Percentiles rank a stretch among this genome's conserved stretches.
Conservation (phyloP, 2,797 vertebrate genomes). For the Salmo trutta region DNA sequence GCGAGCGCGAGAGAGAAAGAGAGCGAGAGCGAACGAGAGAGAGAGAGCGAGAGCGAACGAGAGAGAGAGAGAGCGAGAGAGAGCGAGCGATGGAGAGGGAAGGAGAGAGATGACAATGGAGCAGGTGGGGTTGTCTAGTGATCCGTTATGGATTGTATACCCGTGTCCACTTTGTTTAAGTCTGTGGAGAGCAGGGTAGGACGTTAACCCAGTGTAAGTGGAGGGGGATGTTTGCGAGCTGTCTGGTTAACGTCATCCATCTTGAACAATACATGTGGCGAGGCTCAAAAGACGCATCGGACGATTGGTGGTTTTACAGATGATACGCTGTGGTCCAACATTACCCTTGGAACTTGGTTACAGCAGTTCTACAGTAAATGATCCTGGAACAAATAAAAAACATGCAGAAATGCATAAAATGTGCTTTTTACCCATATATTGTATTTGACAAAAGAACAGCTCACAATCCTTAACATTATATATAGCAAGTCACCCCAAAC, state of each 20-base stretch:
- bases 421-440: background rate
- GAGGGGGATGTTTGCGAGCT: constrained; percentile 41
- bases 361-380: constrained; percentile 57
- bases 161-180: constrained; percentile 39
- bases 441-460: background rate
- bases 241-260: constrained; percentile 54
- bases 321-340: constrained; percentile 31
- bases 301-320: constrained; percentile 57
- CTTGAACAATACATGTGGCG: constrained; percentile 39
- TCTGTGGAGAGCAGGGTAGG: constrained; percentile 34
- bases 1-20: too few relatives aligned
- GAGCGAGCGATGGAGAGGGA: constrained; percentile 12
- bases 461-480: constrained; percentile 16
- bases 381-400: constrained; percentile 41
- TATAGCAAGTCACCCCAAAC: constrained; percentile 40
- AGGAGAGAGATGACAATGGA: constrained; percentile 24
- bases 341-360: constrained; percentile 59
- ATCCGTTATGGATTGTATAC: constrained; percentile 57
- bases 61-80: too few relatives aligned
- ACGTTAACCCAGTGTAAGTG: constrained; percentile 7
- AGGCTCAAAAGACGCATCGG: constrained; percentile 42
- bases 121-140: constrained; percentile 32
- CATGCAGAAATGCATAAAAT: constrained; percentile 2
- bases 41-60: too few relatives aligned
- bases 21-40: too few relatives aligned